phyloP scores from a whole-genome alignment of 2,113 vertebrate species.

The Sebastes fasciatus region DNA sequence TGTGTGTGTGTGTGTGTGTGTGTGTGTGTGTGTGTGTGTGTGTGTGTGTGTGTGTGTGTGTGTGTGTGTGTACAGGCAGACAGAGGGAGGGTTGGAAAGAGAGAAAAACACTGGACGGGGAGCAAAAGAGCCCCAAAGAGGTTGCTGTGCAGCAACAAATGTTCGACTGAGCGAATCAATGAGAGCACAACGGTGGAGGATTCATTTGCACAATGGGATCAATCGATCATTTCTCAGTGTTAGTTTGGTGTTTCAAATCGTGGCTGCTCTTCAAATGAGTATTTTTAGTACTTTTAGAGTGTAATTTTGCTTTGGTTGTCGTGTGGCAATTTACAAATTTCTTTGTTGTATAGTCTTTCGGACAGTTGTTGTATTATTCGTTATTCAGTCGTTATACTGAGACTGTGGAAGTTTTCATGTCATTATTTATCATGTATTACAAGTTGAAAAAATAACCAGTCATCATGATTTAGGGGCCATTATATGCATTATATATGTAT shows the following conservation, averaged over 20 bases:
- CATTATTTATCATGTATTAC: slow-evolving; percentile 10
- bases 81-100: slow-evolving; percentile 36
- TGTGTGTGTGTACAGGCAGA: slow-evolving; percentile 52
- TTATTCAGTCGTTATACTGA: background rate
- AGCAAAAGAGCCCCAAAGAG: slow-evolving; percentile 29
- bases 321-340: too few relatives aligned
- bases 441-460: slow-evolving; percentile 51
- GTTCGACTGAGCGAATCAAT: slow-evolving; percentile 24
- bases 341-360: background rate
- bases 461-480: slow-evolving; percentile 38
- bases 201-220: slow-evolving; percentile 33
- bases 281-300: background rate
- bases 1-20: slow-evolving; percentile 16
- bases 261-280: background rate
- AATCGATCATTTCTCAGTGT: slow-evolving; percentile 4
- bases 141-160: slow-evolving; percentile 31
- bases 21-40: background rate
- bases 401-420: background rate
- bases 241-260: slow-evolving; percentile 8
- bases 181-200: slow-evolving; percentile 5
- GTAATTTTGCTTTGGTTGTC: background rate
- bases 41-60: background rate
- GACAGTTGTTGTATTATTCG: background rate
- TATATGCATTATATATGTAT: slow-evolving; percentile 20
- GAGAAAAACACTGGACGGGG: background rate